phyloP scores from a whole-genome alignment of 2,888 invertebrate species.

The Netelia melanura region DNA sequence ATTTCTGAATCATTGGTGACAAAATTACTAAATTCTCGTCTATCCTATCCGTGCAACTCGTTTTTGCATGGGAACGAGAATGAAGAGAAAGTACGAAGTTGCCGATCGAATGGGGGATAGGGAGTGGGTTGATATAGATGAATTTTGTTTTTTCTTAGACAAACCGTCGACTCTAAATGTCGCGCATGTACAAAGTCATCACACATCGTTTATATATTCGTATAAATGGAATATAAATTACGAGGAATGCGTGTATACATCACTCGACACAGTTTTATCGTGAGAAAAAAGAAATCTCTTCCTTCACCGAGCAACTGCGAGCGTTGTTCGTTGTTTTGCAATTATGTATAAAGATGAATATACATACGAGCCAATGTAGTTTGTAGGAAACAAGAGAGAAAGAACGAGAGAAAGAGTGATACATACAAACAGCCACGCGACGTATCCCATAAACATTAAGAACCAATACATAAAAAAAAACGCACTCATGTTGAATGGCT shows the following conservation, averaged over 20 bases:
- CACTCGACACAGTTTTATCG: slow-evolving; percentile 59
- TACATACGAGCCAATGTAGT: slow-evolving; percentile 74
- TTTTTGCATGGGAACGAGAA: slow-evolving; percentile 8
- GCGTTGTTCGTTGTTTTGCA: slow-evolving; percentile 63
- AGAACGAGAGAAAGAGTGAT: slow-evolving; percentile 47
- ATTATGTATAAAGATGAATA: slow-evolving; percentile 71
- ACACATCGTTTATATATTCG: slow-evolving; percentile 61
- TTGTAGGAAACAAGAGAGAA: slow-evolving; percentile 65
- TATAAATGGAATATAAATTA: slow-evolving; percentile 48
- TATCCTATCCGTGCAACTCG: slow-evolving; percentile 11
- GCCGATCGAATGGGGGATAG: slow-evolving; percentile 1
- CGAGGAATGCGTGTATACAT: slow-evolving; percentile 21
- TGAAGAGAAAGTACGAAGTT: slow-evolving; percentile 15
- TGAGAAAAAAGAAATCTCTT: slow-evolving; percentile 42
- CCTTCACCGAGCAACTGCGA: slow-evolving; percentile 44
- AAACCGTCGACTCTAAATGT: slow-evolving; percentile 33
- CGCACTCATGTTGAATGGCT: not conserved
- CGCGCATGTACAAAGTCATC: slow-evolving; percentile 67
- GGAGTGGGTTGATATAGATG: slow-evolving; percentile 28
- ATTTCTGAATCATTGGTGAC: slow-evolving; percentile 1
- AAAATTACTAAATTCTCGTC: slow-evolving; percentile 15
- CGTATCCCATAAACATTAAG: slow-evolving; percentile 11
- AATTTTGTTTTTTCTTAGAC: slow-evolving; percentile 63
- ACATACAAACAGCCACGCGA: slow-evolving; percentile 13
- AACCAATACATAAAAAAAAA: not conserved